Conservation (phyloP, 2,797 vertebrate genomes). For the Nannoperca obscura region DNA sequence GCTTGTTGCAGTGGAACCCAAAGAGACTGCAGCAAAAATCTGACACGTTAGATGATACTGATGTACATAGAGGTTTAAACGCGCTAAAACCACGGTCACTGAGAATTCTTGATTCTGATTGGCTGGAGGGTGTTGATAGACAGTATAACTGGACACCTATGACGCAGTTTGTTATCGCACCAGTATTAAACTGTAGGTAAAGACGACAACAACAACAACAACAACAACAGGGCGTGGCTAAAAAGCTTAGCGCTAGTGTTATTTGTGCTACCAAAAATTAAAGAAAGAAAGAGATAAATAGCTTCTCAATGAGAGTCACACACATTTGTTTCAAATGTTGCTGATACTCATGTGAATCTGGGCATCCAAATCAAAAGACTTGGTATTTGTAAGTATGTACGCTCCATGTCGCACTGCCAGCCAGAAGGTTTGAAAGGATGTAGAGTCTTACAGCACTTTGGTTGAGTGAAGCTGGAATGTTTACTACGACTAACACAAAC, state of each 20-base stretch:
- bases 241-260: neutral
- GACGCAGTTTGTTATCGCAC: neutral
- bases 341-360: no score
- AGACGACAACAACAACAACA: neutral
- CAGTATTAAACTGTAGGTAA: neutral
- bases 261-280: neutral
- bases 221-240: neutral
- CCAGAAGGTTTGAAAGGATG: slow-evolving; percentile 52
- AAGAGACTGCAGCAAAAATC: neutral
- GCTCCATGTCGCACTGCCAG: neutral
- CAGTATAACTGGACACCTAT: neutral
- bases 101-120: neutral
- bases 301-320: no score
- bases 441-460: neutral
- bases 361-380: no score
- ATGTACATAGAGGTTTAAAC: neutral
- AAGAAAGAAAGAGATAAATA: neutral
- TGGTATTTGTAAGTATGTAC: neutral
- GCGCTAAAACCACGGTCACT: neutral
- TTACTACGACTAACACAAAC: slow-evolving; percentile 26
- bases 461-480: neutral
- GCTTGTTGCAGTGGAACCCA: neutral
- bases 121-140: neutral
- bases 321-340: no score
- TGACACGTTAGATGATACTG: neutral